A percentile compares a stretch with the other conserved stretches of the same genome.
phyloP scores from a whole-genome alignment of 2,797 vertebrate species.

The Odontamblyopus rebecca region DNA sequence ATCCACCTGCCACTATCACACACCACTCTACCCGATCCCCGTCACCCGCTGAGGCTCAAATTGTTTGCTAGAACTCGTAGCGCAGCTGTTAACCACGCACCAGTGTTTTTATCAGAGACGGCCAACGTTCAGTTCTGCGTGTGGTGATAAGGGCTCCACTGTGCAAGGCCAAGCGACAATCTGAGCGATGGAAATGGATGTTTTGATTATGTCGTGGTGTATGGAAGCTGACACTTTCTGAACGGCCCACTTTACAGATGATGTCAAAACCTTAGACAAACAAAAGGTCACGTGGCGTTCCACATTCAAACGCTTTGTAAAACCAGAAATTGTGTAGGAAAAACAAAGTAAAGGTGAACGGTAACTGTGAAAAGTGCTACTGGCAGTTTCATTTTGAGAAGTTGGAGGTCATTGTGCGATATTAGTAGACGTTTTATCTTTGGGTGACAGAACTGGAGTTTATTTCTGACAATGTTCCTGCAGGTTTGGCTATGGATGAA shows the following conservation, averaged over 20 bases:
- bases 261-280: too few relatives aligned
- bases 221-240: too few relatives aligned
- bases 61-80: constrained; percentile 65
- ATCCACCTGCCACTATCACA: constrained; percentile 64
- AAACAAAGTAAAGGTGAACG: too few relatives aligned
- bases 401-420: constrained; percentile 21
- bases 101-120: constrained; percentile 66
- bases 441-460: neutral
- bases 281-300: too few relatives aligned
- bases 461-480: too few relatives aligned
- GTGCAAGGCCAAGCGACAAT: constrained; percentile 59
- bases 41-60: constrained; percentile 66
- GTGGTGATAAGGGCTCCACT: constrained; percentile 67
- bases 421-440: constrained; percentile 5
- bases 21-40: constrained; percentile 61
- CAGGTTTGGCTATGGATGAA: too few relatives aligned
- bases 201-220: constrained; percentile 40
- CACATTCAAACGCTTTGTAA: too few relatives aligned
- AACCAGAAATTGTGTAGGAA: too few relatives aligned
- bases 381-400: constrained; percentile 30
- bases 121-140: constrained; percentile 67
- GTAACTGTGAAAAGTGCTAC: constrained; percentile 32
- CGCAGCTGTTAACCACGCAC: constrained; percentile 69
- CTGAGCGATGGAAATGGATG: constrained; percentile 59
- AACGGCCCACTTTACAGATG: too few relatives aligned